Percentiles rank a stretch among this genome's conserved stretches.
phyloP scores from a whole-genome alignment of 2,888 invertebrate genomes.

The Acholoe squamosa region DNA sequence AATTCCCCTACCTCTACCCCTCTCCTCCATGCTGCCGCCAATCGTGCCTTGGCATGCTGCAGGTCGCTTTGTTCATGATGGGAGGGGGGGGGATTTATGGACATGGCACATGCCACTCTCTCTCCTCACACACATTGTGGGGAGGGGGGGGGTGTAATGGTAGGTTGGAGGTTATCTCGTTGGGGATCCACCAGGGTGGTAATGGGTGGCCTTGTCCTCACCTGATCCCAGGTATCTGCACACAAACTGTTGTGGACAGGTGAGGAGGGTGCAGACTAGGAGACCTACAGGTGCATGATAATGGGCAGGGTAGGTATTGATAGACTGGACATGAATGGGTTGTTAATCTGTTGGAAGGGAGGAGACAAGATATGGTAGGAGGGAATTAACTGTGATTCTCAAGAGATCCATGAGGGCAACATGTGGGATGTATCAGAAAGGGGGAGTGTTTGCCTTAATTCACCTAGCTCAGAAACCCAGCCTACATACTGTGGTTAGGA shows the following conservation, averaged over 20 bases:
- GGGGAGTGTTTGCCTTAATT: no score
- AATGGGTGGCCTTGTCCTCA: not conserved
- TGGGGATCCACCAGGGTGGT: not conserved
- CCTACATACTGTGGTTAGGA: not conserved
- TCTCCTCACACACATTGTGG: not conserved
- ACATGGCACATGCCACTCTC: not conserved
- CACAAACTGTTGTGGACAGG: not conserved
- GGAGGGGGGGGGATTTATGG: not conserved
- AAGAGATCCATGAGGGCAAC: no score
- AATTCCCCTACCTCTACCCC: not conserved
- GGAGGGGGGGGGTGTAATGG: not conserved
- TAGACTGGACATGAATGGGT: no score
- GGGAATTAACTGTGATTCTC: no score
- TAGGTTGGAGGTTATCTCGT: not conserved
- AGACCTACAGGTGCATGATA: no score
- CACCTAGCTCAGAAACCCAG: no score
- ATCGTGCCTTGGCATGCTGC: slow-evolving; percentile 33
- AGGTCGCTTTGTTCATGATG: slow-evolving; percentile 6
- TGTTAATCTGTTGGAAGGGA: no score
- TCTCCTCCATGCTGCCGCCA: not conserved
- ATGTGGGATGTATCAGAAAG: no score
- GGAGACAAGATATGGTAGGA: no score
- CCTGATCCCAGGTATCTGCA: not conserved
- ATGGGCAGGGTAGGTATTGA: no score
- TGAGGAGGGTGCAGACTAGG: not conserved